These are phyloP conservation scores for Chaetodon trifascialis DNA, from an alignment of 2,113 vertebrate genomes.

Conservation along the genomic window DNA sequence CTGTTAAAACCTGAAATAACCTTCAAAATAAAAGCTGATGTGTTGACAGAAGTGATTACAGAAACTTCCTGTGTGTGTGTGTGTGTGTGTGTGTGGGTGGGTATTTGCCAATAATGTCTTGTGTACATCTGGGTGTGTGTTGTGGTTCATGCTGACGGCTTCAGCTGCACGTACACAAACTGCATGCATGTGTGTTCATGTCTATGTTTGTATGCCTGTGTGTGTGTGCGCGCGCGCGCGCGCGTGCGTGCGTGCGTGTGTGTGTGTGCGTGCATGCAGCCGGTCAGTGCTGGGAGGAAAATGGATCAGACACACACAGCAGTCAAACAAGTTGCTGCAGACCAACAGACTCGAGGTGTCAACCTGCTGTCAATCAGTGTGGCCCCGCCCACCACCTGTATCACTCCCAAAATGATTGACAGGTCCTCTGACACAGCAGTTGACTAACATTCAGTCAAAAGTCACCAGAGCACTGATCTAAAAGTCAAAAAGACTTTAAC, in stretches of 20 bases:
- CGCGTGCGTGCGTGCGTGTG: background rate
- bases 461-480: too few species aligned
- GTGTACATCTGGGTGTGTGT: background rate
- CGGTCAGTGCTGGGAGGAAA: background rate
- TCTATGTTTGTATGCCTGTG: slow-evolving; percentile 7
- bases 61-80: slow-evolving; percentile 6
- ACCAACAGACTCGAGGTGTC: background rate
- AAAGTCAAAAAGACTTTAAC: too few species aligned
- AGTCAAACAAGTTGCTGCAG: background rate
- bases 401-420: too few species aligned
- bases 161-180: slow-evolving; percentile 25
- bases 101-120: slow-evolving; percentile 10
- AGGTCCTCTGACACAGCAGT: too few species aligned
- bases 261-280: too few species aligned
- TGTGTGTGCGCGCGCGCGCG: background rate
- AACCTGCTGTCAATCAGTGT: background rate
- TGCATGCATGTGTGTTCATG: background rate
- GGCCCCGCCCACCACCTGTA: background rate
- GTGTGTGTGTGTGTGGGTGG: slow-evolving; percentile 6
- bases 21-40: slow-evolving; percentile 3
- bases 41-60: slow-evolving; percentile 3
- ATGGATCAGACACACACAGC: background rate
- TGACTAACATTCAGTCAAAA: too few species aligned
- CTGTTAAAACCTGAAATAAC: background rate
- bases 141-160: background rate